A percentile compares a stretch with the other conserved stretches of the same genome.
Evolutionary conservation across 2,797 vertebrate species (phyloP).

Genomic region (Numenius phaeopus): DNA sequence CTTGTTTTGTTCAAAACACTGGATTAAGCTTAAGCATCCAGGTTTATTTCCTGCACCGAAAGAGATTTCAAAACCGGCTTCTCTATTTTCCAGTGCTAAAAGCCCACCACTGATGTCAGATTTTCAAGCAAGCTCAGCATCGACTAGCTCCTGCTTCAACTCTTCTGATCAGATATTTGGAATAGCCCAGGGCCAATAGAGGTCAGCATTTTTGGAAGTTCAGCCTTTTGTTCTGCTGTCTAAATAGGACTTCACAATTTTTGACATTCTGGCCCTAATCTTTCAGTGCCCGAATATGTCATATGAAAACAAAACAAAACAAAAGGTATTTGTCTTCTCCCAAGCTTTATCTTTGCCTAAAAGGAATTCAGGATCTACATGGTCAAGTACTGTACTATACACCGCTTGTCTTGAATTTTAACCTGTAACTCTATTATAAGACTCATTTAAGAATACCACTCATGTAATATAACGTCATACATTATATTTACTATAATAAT

Average conservation of each 20-base stretch:
- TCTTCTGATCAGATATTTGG: neutral
- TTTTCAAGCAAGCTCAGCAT: neutral
- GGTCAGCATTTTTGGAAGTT: neutral
- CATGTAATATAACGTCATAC: neutral
- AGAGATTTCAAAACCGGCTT: neutral
- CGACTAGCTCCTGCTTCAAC: neutral
- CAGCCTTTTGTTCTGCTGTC: neutral
- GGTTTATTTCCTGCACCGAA: neutral
- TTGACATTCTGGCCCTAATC: neutral
- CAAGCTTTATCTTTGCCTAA: neutral
- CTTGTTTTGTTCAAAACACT: neutral
- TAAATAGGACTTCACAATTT: neutral
- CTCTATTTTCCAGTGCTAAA: neutral
- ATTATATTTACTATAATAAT: neutral
- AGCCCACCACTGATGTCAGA: neutral
- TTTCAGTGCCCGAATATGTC: neutral
- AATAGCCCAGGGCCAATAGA: neutral
- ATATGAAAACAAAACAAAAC: neutral
- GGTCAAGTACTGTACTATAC: neutral
- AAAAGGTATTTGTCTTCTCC: neutral
- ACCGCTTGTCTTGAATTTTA: neutral
- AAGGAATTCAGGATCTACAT: neutral
- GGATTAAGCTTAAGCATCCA: neutral
- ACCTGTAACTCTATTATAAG: neutral
- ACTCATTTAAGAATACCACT: neutral